Percentiles rank a stretch among this genome's conserved stretches.
phyloP scores from a whole-genome alignment of 1,140 invertebrate genomes.

The Cyclina sinensis region DNA sequence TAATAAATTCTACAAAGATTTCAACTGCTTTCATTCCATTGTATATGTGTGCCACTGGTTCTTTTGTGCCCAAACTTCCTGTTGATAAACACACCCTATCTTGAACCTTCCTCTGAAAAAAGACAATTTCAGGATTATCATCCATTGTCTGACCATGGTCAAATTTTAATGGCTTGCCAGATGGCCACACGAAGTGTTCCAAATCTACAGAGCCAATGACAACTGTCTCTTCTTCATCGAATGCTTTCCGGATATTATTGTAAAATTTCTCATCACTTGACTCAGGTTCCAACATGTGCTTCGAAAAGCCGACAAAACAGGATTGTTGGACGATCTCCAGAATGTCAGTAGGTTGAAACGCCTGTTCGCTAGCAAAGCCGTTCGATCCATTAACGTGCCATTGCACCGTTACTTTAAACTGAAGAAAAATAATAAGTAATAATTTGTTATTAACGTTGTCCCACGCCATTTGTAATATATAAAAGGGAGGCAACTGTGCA shows the following conservation, averaged over 20 bases:
- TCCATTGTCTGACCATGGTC: neutral
- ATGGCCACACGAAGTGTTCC: constrained; percentile 71
- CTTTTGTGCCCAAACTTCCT: neutral
- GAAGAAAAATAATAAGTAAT: constrained; percentile 9
- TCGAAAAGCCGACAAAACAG: constrained; percentile 57
- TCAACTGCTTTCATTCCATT: constrained; percentile 44
- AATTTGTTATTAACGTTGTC: neutral
- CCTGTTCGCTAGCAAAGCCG: neutral
- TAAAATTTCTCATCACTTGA: neutral
- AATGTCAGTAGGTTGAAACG: constrained; percentile 47
- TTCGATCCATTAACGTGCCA: neutral
- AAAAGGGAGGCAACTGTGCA: constrained; percentile 22
- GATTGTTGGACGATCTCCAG: constrained; percentile 28
- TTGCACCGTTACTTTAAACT: neutral
- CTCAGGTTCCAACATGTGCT: neutral
- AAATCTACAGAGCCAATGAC: constrained; percentile 63
- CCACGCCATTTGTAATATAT: neutral
- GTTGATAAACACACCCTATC: constrained; percentile 78
- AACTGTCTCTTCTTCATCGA: constrained; percentile 61
- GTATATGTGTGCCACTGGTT: constrained; percentile 62
- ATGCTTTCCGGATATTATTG: constrained; percentile 49
- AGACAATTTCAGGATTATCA: constrained; percentile 55
- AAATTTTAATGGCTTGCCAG: constrained; percentile 63
- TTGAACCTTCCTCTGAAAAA: constrained; percentile 68
- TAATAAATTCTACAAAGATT: constrained; percentile 74